phyloP scores from a whole-genome alignment of 1,140 invertebrate species.

The Saccostrea glomerata region DNA sequence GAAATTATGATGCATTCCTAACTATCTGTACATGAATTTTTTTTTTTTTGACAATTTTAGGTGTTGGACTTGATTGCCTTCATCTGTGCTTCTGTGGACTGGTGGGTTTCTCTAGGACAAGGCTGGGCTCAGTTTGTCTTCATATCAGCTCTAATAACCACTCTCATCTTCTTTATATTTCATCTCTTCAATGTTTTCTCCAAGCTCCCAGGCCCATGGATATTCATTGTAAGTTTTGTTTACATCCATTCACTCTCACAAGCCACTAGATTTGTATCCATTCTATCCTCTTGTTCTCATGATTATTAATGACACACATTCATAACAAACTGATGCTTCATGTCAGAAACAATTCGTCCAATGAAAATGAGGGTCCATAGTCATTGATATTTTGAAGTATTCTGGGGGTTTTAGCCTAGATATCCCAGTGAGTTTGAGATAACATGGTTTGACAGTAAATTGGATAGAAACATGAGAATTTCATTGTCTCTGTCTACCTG shows the following conservation, averaged over 20 bases:
- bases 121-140: constrained; percentile 90
- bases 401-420: no score
- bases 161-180: constrained; percentile 87
- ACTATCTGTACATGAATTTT: no score
- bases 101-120: constrained; percentile 64
- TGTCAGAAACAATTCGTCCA: background rate
- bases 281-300: background rate
- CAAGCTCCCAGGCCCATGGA: constrained; percentile 89
- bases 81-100: constrained; percentile 87
- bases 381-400: no score
- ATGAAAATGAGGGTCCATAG: background rate
- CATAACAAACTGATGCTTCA: background rate
- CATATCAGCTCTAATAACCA: constrained; percentile 92
- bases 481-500: no score
- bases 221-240: constrained; percentile 86
- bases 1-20: no score
- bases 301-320: no score
- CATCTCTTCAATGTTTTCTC: constrained; percentile 93
- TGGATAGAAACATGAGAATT: no score
- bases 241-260: constrained; percentile 55
- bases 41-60: constrained; percentile 81
- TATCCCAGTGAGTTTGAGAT: no score
- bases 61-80: constrained; percentile 88
- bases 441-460: background rate
- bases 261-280: background rate